Base-by-base conservation (phyloP, 2,888 invertebrate species). In the Aphrophora alni region DNA sequence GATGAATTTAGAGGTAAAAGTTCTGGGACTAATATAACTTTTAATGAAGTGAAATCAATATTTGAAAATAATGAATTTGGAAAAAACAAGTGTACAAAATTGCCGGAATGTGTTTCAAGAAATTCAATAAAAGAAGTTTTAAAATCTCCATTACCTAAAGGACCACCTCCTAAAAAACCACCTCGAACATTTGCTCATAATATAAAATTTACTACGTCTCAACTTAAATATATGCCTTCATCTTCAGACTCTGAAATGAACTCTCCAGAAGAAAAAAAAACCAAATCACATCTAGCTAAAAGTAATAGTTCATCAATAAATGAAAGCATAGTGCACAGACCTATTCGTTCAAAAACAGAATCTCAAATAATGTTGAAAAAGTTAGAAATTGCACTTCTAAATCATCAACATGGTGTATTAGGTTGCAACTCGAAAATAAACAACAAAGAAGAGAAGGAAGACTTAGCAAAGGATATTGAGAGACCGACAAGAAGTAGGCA, bases 151-250 rank as follows among this genome's bases (percentile, higher is more conserved):
- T 86, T 94, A 74, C 94, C 94, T 0, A 82, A 88, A 3, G 94
- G 94, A 0, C 94, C 94, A 5, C 93, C 95, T 0, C 95, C 95
- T 0, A 92, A 92, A 85, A 95, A 95, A 86, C 95, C 95, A 0
- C 95, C 95, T 0, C 88, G 95, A 83, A 91, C 91, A 0, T 93
- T 93, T 85, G 88, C 89, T 51, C 89, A 90, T 84, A 85, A 86
- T 59, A 3, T 59, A 77, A 81, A 78, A 76, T 71, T 76, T 59
- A n/a, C 21, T 25, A 0, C 59, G 8, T 51, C 59, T 38, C 72
- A 51, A 12, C 77, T 51, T 38, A 38, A 38, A 25, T 33, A 33
- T 33, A 33, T 3, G 33, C 51, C 69, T 38, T 51, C 68, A 26
- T 81, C 82, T 25, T 82, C 82, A 68, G 73, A 76, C 38, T 77